Evolutionary conservation across 1,140 invertebrate genomes (phyloP).

Genomic region (Lasaia peninsularis): DNA sequence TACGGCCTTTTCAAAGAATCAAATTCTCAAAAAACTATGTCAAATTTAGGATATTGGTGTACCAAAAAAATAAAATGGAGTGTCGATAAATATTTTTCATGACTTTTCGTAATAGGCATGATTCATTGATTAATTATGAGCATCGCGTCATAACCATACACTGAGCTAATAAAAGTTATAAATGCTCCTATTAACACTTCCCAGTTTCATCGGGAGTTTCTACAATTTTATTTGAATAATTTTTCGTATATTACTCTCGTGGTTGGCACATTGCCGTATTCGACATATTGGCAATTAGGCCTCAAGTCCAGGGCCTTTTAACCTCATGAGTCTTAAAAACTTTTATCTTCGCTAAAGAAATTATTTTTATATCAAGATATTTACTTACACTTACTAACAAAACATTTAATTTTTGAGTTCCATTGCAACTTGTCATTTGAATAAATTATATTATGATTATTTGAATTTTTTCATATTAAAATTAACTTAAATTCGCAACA

Average conservation of each 20-base stretch:
- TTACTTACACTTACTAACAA: too few relatives aligned
- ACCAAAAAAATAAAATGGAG: conserved; percentile 1
- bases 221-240: conserved; percentile 32
- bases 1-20: background rate
- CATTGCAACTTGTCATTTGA: too few relatives aligned
- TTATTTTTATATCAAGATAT: too few relatives aligned
- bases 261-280: conserved; percentile 39
- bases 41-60: background rate
- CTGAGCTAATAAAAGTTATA: conserved; percentile 32
- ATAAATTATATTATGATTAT: too few relatives aligned
- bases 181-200: conserved; percentile 33
- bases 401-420: too few relatives aligned
- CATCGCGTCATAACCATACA: conserved; percentile 25
- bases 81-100: conserved; percentile 7
- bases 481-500: too few relatives aligned
- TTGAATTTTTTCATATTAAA: too few relatives aligned
- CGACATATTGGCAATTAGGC: too few relatives aligned
- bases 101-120: conserved; percentile 19
- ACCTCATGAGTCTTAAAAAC: too few relatives aligned
- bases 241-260: conserved; percentile 39
- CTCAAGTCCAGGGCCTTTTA: too few relatives aligned
- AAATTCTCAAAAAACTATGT: background rate
- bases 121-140: conserved; percentile 26
- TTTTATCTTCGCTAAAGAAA: too few relatives aligned
- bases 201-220: conserved; percentile 24